Evolutionary conservation across 2,113 vertebrate species (phyloP).

Genomic region (Alces alces): DNA sequence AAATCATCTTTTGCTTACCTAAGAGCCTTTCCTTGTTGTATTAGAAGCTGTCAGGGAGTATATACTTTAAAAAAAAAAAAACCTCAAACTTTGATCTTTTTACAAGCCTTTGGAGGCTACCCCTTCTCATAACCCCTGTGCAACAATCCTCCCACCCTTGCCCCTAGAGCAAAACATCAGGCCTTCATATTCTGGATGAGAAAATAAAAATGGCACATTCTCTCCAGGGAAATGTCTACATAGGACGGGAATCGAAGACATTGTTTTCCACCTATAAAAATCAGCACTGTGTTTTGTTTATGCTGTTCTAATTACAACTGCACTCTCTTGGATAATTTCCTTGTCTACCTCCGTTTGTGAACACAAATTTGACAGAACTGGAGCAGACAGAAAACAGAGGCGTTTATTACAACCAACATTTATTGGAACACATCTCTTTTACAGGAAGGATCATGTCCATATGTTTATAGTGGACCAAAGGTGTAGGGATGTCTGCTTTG

Average conservation of each 20-base stretch:
- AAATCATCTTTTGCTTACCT: not conserved
- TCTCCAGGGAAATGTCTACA: conserved; percentile 39
- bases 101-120: conserved; percentile 36
- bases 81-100: not conserved
- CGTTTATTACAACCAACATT: conserved; percentile 54
- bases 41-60: not conserved
- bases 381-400: conserved; percentile 68
- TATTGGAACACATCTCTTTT: conserved; percentile 58
- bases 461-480: conserved; percentile 58
- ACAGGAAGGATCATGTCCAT: conserved; percentile 45
- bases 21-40: not conserved
- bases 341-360: conserved; percentile 60
- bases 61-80: not conserved
- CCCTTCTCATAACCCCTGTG: not conserved
- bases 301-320: conserved; percentile 66
- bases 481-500: not conserved
- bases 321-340: conserved; percentile 67
- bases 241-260: conserved; percentile 39
- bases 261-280: conserved; percentile 58
- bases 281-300: conserved; percentile 39
- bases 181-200: conserved; percentile 6
- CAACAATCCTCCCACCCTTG: not conserved
- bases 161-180: not conserved
- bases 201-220: conserved; percentile 46
- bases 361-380: conserved; percentile 71